A percentile compares a stretch with the other conserved stretches of the same genome.
Conservation (phyloP, 35 echinoderm and acorn worm genomes). For the Diadema setosum region DNA sequence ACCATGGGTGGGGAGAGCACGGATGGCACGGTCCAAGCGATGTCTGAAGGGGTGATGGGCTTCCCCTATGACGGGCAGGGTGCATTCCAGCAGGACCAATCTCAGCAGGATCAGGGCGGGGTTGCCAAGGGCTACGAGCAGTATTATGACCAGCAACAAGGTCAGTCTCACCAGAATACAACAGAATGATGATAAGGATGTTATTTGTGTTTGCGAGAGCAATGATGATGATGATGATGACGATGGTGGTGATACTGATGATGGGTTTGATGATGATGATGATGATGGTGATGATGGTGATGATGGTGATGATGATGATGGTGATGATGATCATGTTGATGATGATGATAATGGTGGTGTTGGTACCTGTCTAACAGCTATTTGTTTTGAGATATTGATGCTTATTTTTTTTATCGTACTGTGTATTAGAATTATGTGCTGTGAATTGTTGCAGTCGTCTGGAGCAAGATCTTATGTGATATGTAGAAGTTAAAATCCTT, state of each 20-base stretch:
- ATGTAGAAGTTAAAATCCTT: no score
- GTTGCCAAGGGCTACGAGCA: not conserved
- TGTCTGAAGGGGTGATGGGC: not conserved
- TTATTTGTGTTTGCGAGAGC: not conserved
- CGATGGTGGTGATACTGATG: not conserved
- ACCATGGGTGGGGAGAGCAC: slow-evolving; percentile 48
- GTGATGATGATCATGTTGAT: not conserved
- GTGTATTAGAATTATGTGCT: no score
- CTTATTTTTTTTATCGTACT: no score
- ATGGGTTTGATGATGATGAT: not conserved
- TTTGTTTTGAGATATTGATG: no score
- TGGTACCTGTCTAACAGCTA: no score
- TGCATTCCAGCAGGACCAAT: not conserved
- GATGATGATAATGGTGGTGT: not conserved
- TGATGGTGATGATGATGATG: not conserved
- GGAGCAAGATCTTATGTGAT: no score
- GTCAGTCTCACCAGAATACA: no score
- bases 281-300: not conserved
- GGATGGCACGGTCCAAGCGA: not conserved
- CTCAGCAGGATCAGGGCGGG: not conserved
- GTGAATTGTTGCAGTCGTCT: no score
- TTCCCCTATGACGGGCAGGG: not conserved
- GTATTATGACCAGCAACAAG: slow-evolving; percentile 41
- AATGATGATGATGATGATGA: not conserved
- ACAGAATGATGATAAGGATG: not conserved